Evolutionary conservation across 2,888 invertebrate species (phyloP).

Genomic region (Drosophila nr. medialis): DNA sequence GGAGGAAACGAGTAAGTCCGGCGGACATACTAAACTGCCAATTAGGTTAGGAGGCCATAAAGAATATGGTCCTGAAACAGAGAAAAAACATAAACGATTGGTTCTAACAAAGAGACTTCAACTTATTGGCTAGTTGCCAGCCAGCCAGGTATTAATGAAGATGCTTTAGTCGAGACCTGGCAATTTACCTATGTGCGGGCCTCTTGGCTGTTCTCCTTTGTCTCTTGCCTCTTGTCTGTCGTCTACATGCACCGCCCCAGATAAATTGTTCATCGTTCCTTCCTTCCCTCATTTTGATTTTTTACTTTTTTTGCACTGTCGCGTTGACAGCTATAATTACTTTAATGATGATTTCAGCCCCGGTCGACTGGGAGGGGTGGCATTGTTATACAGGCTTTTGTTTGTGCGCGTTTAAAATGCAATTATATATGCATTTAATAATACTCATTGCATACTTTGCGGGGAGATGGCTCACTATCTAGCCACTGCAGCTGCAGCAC

Average conservation of each 20-base stretch:
- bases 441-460: slow-evolving; percentile 60
- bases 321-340: slow-evolving; percentile 70
- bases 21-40: background rate
- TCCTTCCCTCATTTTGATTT: background rate
- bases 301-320: slow-evolving; percentile 4
- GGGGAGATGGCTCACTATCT: slow-evolving; percentile 45
- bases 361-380: background rate
- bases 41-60: background rate
- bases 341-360: slow-evolving; percentile 71
- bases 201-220: background rate
- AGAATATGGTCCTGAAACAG: background rate
- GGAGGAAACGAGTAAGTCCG: background rate
- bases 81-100: background rate
- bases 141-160: background rate
- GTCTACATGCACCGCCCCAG: slow-evolving; percentile 12
- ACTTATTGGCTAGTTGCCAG: slow-evolving; percentile 21
- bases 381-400: slow-evolving; percentile 50
- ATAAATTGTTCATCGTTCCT: slow-evolving; percentile 38
- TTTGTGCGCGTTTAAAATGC: slow-evolving; percentile 70
- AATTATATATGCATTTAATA: slow-evolving; percentile 68
- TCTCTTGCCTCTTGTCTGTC: background rate
- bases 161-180: slow-evolving; percentile 3
- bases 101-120: slow-evolving; percentile 3
- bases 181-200: slow-evolving; percentile 33
- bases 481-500: slow-evolving; percentile 19